Evolutionary conservation across 2,797 vertebrate genomes (phyloP).

Genomic region (Monodelphis domestica): DNA sequence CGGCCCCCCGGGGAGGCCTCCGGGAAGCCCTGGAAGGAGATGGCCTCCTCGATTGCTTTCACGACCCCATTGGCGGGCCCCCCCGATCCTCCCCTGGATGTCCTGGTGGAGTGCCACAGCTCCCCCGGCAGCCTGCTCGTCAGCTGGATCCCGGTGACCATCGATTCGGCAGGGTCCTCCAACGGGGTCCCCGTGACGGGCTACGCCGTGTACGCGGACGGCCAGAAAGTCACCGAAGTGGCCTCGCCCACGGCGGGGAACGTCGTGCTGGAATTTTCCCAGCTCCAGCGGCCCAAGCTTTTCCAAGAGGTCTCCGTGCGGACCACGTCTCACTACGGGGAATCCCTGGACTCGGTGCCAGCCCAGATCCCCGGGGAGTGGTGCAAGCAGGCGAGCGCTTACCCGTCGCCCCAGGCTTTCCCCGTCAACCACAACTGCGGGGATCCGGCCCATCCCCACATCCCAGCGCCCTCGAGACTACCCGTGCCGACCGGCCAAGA

Average conservation of each 20-base stretch:
- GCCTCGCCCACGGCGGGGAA: constrained; percentile 93
- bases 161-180: constrained; percentile 92
- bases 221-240: constrained; percentile 92
- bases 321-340: constrained; percentile 91
- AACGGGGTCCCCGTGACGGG: constrained; percentile 94
- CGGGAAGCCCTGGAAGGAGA: constrained; percentile 84
- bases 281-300: constrained; percentile 86
- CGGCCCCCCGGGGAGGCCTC: constrained; percentile 86
- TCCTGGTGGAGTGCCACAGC: constrained; percentile 90
- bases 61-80: constrained; percentile 87
- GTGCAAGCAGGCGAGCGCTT: constrained; percentile 19
- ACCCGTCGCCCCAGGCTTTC: constrained; percentile 80
- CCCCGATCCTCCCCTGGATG: constrained; percentile 93
- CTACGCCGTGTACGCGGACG: constrained; percentile 92
- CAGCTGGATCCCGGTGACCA: constrained; percentile 95
- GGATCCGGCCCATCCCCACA: constrained; percentile 59
- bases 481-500: constrained; percentile 8
- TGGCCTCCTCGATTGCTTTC: constrained; percentile 86
- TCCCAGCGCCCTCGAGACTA: constrained; percentile 12
- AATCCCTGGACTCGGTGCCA: constrained; percentile 91
- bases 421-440: constrained; percentile 75
- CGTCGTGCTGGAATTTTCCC: constrained; percentile 89
- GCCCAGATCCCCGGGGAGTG: constrained; percentile 89
- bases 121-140: constrained; percentile 89
- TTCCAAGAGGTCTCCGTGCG: constrained; percentile 91